Base-by-base conservation (phyloP, 2,888 invertebrate genomes). In the Andricus curvator region DNA sequence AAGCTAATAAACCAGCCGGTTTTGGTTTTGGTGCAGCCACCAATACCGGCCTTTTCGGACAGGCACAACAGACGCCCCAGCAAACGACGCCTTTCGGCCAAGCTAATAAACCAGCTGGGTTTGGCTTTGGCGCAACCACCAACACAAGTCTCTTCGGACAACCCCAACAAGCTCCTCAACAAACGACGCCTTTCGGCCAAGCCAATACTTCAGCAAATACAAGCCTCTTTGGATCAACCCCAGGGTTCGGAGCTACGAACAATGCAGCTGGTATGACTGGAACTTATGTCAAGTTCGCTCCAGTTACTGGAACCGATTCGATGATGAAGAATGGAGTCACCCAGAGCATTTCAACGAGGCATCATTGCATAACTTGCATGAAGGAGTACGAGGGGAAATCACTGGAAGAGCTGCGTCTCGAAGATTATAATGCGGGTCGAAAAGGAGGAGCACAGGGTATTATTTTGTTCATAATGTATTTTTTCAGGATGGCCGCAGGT, bases 301-400 rank as follows among this genome's bases (percentile, higher is more conserved):
- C 98, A 0, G 96, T 97, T 0, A 95, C 96, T 44, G 98, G 98
- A 2, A 97, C 96, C 0, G 99, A 99, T 90, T 97, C 98, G 0
- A 96, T 99, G 93, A 95, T 98, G 89, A 99, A 99, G 93, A 96
- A 96, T 85, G 98, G 98, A 0, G 94, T 95, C 4, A 95, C 97
- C 4, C 96, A 96, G 90, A 97, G 95, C 84, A 98, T 99, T 85
- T 97, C 95, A 88, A 99, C 99, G 0, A 96, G 98, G 88, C 98
- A 99, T 91, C 97, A 99, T 91, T 99, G 99, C 92, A 99, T 99
- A 82, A 98, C 98, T 0, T 98, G 98, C 81, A 99, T 99, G 99
- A 98, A 99, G 94, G 99, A 99, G 91, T 99, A 99, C 91, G 99
- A 99, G 90, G 93, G 92, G 76, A 99, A 99, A 92, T 98, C 98